phyloP scores from a whole-genome alignment of 2,888 invertebrate genomes.

The Tiliacea aurago region DNA sequence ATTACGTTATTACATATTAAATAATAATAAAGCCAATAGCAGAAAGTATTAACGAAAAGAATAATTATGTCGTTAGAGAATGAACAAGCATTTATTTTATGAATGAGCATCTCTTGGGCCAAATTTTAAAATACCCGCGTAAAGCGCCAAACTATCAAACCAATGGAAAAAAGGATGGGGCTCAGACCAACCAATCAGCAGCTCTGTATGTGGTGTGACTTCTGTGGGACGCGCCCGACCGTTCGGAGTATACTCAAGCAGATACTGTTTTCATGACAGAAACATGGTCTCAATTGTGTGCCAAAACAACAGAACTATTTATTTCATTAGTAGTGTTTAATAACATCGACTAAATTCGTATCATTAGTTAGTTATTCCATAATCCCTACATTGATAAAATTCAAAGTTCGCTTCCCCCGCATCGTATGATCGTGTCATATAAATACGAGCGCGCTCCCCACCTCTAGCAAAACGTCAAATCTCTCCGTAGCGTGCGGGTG shows the following conservation, averaged over 20 bases:
- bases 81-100: conserved; percentile 31
- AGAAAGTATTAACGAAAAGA: not conserved
- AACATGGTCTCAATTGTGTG: conserved; percentile 64
- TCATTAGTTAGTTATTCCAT: conserved; percentile 70
- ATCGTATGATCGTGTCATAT: conserved; percentile 89
- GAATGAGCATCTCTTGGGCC: conserved; percentile 33
- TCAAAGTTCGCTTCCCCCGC: conserved; percentile 84
- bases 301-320: conserved; percentile 56
- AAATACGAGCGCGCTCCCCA: conserved; percentile 86
- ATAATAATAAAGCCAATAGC: not conserved
- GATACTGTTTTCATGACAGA: conserved; percentile 73
- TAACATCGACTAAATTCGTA: conserved; percentile 68
- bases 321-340: conserved; percentile 59
- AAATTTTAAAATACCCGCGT: conserved; percentile 77
- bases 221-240: conserved; percentile 82
- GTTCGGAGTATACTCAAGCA: conserved; percentile 62
- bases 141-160: conserved; percentile 58
- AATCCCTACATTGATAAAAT: conserved; percentile 77
- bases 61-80: not conserved
- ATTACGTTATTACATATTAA: not conserved
- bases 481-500: conserved; percentile 79
- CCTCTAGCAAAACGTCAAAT: conserved; percentile 86
- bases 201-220: conserved; percentile 87
- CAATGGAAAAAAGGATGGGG: conserved; percentile 75
- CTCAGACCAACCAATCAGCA: conserved; percentile 80